A percentile compares a stretch with the other conserved stretches of the same genome.
Conservation (phyloP, 2,113 vertebrate species). For the Serilophus lunatus region DNA sequence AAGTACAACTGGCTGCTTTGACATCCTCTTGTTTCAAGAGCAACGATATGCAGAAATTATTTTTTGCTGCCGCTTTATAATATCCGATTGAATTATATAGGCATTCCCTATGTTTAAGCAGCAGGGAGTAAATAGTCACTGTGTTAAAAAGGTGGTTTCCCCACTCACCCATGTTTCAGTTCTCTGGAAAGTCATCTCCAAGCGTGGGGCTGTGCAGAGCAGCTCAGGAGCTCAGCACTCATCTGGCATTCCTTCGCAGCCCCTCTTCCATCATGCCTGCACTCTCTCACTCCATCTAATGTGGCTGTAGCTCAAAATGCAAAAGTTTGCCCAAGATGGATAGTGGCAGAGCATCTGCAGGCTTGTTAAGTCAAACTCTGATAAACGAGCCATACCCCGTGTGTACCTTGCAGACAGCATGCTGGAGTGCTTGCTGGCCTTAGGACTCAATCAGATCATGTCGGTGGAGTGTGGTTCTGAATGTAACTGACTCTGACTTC, state of each 20-base stretch:
- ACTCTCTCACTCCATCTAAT: background rate
- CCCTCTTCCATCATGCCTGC: background rate
- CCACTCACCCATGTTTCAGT: background rate
- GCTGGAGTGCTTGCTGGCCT: background rate
- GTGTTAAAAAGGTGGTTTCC: background rate
- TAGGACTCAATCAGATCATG: background rate
- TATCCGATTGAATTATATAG: background rate
- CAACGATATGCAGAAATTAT: background rate
- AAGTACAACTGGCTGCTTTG: background rate
- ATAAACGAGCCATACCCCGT: background rate
- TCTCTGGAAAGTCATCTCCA: background rate
- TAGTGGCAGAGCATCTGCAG: background rate
- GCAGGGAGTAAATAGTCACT: background rate
- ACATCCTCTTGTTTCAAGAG: background rate
- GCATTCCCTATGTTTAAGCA: background rate
- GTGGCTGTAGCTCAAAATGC: background rate
- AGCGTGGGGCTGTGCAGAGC: background rate
- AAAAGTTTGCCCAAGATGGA: background rate
- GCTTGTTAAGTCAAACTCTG: background rate
- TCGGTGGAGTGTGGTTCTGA: background rate
- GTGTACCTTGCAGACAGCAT: background rate
- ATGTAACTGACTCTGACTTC: constrained; percentile 25
- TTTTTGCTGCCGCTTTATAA: background rate
- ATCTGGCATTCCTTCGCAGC: background rate
- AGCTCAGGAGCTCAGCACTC: background rate